These are phyloP conservation scores for Malurus melanocephalus DNA, from an alignment of 2,113 vertebrate genomes.

Conservation along the genomic window DNA sequence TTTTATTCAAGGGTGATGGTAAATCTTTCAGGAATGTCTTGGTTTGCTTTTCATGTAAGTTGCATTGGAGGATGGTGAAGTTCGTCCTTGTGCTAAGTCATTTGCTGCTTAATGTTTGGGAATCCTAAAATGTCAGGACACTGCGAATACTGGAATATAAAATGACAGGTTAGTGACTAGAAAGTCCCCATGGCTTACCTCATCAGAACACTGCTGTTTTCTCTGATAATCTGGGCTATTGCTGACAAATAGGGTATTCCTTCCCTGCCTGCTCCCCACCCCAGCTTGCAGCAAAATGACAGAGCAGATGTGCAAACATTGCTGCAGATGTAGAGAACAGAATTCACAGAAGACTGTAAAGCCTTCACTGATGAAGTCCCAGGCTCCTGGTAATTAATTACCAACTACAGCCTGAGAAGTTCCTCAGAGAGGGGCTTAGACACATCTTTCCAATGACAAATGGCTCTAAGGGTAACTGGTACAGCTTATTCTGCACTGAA, in stretches of 20 bases:
- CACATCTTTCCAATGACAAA: not conserved
- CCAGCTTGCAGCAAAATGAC: not conserved
- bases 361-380: not conserved
- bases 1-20: not conserved
- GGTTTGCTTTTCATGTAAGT: not conserved
- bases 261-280: fast-evolving
- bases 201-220: not conserved
- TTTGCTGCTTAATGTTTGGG: not conserved
- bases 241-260: not conserved
- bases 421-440: not conserved
- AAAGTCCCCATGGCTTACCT: not conserved
- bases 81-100: not conserved
- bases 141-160: constrained; percentile 59
- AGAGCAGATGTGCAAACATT: not conserved
- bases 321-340: not conserved
- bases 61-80: not conserved
- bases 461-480: not conserved
- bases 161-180: not conserved
- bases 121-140: constrained; percentile 34
- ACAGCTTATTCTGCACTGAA: not conserved
- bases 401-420: not conserved
- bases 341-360: not conserved
- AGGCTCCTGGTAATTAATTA: not conserved
- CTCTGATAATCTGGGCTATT: not conserved
- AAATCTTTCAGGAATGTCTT: not conserved